phyloP scores from a whole-genome alignment of 1,140 invertebrate genomes.

The Mya arenaria region DNA sequence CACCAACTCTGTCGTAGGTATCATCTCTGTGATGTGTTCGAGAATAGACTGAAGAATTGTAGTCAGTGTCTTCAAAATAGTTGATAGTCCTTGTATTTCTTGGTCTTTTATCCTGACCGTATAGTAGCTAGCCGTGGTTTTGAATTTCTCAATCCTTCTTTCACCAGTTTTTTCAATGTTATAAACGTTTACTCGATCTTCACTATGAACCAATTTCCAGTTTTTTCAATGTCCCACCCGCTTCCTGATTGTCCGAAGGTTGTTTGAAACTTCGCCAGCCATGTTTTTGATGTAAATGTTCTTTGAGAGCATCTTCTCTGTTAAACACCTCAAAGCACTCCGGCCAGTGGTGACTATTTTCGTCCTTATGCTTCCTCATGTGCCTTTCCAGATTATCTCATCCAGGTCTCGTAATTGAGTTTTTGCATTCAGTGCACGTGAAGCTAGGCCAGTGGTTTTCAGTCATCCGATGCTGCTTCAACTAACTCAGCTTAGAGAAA shows the following conservation, averaged over 20 bases:
- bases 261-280: neutral
- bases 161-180: conserved; percentile 17
- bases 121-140: neutral
- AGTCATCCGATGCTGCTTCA: neutral
- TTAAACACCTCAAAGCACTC: conserved; percentile 1
- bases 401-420: too few relatives aligned
- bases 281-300: conserved; percentile 5
- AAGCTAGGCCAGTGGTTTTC: conserved; percentile 10
- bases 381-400: conserved; percentile 29
- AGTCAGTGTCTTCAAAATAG: conserved; percentile 11
- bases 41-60: neutral
- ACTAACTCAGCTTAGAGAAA: conserved; percentile 11
- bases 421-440: neutral
- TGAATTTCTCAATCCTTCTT: conserved; percentile 23
- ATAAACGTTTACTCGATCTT: neutral
- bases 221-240: neutral
- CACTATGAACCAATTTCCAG: neutral
- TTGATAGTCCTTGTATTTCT: conserved; percentile 3
- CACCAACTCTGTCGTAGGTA: conserved; percentile 5
- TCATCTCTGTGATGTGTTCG: neutral
- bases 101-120: neutral
- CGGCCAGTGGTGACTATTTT: neutral
- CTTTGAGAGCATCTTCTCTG: neutral
- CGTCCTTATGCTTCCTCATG: conserved; percentile 8
- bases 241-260: neutral